phyloP scores from a whole-genome alignment of 2,888 invertebrate species.

The Ennomos erosarius region DNA sequence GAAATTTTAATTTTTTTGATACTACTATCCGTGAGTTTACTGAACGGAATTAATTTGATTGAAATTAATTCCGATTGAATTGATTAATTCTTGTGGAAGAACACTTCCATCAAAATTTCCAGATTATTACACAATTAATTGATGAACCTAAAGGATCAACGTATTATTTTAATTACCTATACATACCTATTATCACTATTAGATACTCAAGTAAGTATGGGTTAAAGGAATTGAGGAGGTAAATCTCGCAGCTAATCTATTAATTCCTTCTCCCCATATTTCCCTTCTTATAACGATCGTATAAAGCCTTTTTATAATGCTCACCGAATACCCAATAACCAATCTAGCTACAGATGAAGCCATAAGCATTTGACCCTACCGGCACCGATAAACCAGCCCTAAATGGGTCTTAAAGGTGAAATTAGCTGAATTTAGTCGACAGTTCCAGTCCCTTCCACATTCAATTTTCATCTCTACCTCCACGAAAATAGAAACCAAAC shows the following conservation, averaged over 20 bases:
- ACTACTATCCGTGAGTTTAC: too few species aligned
- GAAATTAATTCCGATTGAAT: too few species aligned
- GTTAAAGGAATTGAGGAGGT: too few species aligned
- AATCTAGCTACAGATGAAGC: constrained; percentile 23
- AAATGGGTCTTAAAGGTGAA: constrained; percentile 15
- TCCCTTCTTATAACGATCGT: constrained; percentile 4
- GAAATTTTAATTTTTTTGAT: too few species aligned
- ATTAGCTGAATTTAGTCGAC: constrained; percentile 17
- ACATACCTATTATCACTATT: too few species aligned
- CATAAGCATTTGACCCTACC: constrained; percentile 23
- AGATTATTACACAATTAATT: too few species aligned
- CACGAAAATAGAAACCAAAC: constrained; percentile 8
- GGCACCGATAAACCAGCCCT: constrained; percentile 13
- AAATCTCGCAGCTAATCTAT: not conserved
- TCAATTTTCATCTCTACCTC: constrained; percentile 21
- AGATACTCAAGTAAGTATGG: too few species aligned
- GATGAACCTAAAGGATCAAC: too few species aligned
- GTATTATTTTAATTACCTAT: too few species aligned
- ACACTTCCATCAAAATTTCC: too few species aligned
- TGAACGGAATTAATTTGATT: too few species aligned
- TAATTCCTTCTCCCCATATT: not conserved
- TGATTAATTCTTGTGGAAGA: too few species aligned
- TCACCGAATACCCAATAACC: constrained; percentile 19
- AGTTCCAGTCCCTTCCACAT: constrained; percentile 11
- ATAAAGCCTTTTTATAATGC: constrained; percentile 10